Evolutionary conservation across 2,113 vertebrate species (phyloP).

Genomic region (Ginglymostoma cirratum): DNA sequence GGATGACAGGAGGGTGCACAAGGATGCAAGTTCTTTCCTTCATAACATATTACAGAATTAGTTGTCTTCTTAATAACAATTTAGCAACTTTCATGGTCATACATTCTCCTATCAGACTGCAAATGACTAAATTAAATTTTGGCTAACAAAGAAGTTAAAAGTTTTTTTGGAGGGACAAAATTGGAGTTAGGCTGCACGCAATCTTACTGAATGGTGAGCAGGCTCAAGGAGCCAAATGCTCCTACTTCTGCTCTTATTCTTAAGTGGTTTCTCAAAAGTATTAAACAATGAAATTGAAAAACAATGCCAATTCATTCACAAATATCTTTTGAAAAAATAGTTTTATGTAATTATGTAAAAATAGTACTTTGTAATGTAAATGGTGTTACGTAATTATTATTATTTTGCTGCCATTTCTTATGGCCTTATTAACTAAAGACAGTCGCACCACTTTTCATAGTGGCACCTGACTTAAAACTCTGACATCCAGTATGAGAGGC

Average conservation of each 20-base stretch:
- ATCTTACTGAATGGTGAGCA: not conserved
- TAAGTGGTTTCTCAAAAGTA: too few relatives aligned
- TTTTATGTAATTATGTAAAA: too few relatives aligned
- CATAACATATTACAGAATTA: not conserved
- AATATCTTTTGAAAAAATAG: too few relatives aligned
- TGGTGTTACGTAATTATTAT: too few relatives aligned
- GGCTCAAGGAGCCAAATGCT: not conserved
- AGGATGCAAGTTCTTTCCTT: not conserved
- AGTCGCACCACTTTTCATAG: not conserved
- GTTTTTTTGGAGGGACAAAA: not conserved
- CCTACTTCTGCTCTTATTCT: not conserved
- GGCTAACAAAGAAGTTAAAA: not conserved
- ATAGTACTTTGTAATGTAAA: too few relatives aligned
- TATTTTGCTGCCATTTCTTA: not conserved
- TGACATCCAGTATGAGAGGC: not conserved
- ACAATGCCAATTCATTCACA: too few relatives aligned
- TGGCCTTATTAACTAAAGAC: not conserved
- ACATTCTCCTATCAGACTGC: not conserved
- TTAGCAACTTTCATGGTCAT: not conserved
- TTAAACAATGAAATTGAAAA: too few relatives aligned
- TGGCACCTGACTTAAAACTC: not conserved
- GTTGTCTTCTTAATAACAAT: not conserved
- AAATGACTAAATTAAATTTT: not conserved
- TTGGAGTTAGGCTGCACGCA: not conserved
- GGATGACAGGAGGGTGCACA: not conserved